Base-by-base conservation (phyloP, 2,113 vertebrate species). In the Scophthalmus maximus region DNA sequence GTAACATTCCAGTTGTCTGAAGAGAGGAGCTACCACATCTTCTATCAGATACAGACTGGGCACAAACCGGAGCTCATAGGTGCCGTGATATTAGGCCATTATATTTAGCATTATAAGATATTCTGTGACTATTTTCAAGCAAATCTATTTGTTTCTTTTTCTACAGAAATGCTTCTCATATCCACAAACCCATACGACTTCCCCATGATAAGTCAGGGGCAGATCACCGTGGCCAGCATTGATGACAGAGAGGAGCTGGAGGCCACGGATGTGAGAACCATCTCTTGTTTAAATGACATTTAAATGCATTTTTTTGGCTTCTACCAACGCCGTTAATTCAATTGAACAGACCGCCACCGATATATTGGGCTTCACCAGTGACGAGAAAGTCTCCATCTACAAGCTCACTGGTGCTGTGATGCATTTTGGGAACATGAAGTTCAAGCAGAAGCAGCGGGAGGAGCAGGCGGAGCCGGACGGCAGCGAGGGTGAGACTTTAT, bases 21-120 rank as follows among this genome's bases (percentile, higher is more conserved):
- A 36, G 89, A 92, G 74, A 87, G 92, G 61, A 90, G 92, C 72
- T 92, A 92, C 63, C 90, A 92, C 76, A 92, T 93, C 79, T 93
- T 92, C 76, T 92, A 92, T 36, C 92, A 93, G 83, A 90, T 92
- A 17, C 50, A 66, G 68, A 89, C 88, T 0, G 84, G 87, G 8
- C 89, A 90, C 79, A 91, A 93, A 22, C 42, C 91, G 20, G 87
- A 90, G 68, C 83, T 93, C 1, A 90, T 92, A 60, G 91, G 90
- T 91, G 76, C 0, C 22, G 0, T 7, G 8, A 53, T 32, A 5
- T 5, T 32, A 8, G 25, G 5, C 18, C 4, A 15, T 25, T 8
- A 3, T 18, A 32, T 27, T 12, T 6, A 25, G 6, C 5, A 22
- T 30, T 30, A 15, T 22, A 22, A 52, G 12, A 52, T 47, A 17